Base-by-base conservation (phyloP, 2,888 invertebrate species). In the Argyra leucocephala region DNA sequence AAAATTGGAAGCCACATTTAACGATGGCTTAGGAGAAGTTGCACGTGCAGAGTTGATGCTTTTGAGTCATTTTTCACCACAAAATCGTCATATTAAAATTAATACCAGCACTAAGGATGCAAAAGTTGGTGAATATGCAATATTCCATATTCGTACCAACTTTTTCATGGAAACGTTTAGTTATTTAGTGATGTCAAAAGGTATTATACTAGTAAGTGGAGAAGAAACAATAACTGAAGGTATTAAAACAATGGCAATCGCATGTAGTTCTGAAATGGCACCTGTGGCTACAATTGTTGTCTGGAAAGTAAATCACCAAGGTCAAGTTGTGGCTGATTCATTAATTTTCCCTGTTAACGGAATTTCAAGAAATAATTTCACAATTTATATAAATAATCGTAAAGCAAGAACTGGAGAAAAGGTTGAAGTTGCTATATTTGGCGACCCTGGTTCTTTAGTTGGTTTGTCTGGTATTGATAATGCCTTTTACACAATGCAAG, bases 271-370 rank as follows among this genome's bases (percentile, higher is more conserved):
- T 3, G 93, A 93, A 82, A 92, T 93, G 93, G 91, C 96, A 10
- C 97, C 97, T 0, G 90, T 90, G 24, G 89, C 96, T 18, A 94
- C 95, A 0, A 85, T 93, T 48, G 86, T 96, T 22, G 93, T 93
- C 63, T 97, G 95, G 86, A 87, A 90, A 76, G 86, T 94, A 1
- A 88, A 88, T 6, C 85, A 85, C 18, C 87, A 89, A 71, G 94
- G 92, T 0, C 90, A 90, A 73, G 89, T 96, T 63, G 86, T 95
- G 0, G 92, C 92, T 0, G 97, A 97, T 81, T 91, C 93, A 66
- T 82, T 97, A 66, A 96, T 96, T n/a, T 95, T 96, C 83, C 94
- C 95, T 0, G 96, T 97, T 26, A 94, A 96, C 80, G 96, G 96
- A 67, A 93, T 96, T 71, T 91, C 94, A 1, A 81, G 93, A 67